phyloP scores from a whole-genome alignment of 2,113 vertebrate species.

The Plecotus auritus region DNA sequence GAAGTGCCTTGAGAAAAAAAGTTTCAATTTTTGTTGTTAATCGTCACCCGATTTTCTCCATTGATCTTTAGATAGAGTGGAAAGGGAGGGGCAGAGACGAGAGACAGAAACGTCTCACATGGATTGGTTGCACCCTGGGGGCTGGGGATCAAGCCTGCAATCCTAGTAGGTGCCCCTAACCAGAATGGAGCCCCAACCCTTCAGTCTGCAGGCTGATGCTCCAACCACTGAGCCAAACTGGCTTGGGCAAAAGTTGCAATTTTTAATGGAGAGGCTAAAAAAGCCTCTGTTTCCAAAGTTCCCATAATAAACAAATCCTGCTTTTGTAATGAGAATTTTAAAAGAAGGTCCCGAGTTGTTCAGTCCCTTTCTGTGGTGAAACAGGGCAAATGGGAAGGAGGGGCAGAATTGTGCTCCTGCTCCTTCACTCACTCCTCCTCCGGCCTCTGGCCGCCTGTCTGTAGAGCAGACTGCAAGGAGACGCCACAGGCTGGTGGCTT shows the following conservation, averaged over 20 bases:
- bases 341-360: not conserved
- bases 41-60: too few species aligned
- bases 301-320: not conserved
- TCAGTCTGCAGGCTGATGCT: too few species aligned
- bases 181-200: too few species aligned
- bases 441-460: too few species aligned
- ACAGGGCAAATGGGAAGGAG: not conserved
- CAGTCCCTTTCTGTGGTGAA: not conserved
- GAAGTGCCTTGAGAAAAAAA: not conserved
- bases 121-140: too few species aligned
- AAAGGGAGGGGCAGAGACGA: too few species aligned
- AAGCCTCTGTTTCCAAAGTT: not conserved
- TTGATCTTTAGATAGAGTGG: too few species aligned
- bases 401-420: not conserved
- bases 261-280: not conserved
- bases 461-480: not conserved
- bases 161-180: too few species aligned
- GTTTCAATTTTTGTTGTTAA: not conserved
- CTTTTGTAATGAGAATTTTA: not conserved
- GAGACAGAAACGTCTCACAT: too few species aligned
- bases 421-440: not conserved
- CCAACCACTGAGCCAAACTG: too few species aligned
- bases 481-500: not conserved
- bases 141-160: too few species aligned
- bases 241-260: not conserved